Percentiles rank a stretch among this genome's conserved stretches.
phyloP scores from a whole-genome alignment of 1,140 invertebrate genomes.

The Macrobrachium rosenbergii region DNA sequence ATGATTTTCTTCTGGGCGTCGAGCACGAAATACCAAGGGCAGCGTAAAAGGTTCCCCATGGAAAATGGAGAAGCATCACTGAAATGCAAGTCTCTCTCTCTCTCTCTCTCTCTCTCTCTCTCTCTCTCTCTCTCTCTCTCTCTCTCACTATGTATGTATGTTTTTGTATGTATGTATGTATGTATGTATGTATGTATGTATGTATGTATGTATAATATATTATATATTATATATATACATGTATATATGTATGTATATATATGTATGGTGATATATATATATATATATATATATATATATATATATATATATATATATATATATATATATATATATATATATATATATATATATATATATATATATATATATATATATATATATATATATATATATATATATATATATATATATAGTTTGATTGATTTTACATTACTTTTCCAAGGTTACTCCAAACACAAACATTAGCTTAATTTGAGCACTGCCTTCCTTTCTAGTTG shows the following conservation, averaged over 20 bases:
- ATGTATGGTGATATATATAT: background rate
- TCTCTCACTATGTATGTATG: background rate
- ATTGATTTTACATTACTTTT: too few species aligned
- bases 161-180: background rate
- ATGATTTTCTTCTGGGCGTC: background rate
- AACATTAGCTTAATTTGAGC: too few species aligned
- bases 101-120: background rate
- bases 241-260: background rate
- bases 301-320: slow-evolving; percentile 14
- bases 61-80: background rate
- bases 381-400: slow-evolving; percentile 22
- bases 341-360: slow-evolving; percentile 5
- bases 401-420: background rate
- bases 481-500: too few species aligned
- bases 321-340: slow-evolving; percentile 2
- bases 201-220: background rate
- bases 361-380: slow-evolving; percentile 4
- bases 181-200: background rate
- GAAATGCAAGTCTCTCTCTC: background rate
- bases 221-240: background rate
- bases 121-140: background rate
- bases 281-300: slow-evolving; percentile 14
- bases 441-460: too few species aligned
- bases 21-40: too few species aligned
- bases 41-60: background rate